Evolutionary conservation across 2,113 vertebrate species (phyloP).

Genomic region (Osmerus mordax): DNA sequence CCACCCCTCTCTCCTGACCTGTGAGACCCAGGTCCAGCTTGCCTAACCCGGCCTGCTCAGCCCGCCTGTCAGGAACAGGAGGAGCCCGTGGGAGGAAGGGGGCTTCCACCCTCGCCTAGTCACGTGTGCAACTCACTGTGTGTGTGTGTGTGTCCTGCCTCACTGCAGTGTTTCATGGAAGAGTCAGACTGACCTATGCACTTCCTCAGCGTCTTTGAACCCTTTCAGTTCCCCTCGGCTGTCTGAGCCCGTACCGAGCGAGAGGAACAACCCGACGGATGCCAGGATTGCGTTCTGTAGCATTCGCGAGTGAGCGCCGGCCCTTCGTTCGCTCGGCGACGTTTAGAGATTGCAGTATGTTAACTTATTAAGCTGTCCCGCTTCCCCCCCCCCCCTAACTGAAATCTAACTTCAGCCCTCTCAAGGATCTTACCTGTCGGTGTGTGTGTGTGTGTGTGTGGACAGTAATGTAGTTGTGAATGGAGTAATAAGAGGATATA

Average conservation of each 20-base stretch:
- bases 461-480: constrained; percentile 40
- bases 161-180: constrained; percentile 17
- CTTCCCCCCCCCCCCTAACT: constrained; percentile 11
- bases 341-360: not conserved
- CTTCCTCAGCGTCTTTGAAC: not conserved
- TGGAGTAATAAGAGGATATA: constrained; percentile 57
- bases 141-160: constrained; percentile 25
- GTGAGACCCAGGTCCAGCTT: constrained; percentile 16
- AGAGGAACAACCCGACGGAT: not conserved
- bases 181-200: constrained; percentile 41
- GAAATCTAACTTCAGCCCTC: too few species aligned
- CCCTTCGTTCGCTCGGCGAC: not conserved
- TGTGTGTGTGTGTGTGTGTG: constrained; percentile 37
- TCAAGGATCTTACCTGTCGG: constrained; percentile 6
- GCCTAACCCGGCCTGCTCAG: constrained; percentile 2
- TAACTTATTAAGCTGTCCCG: constrained; percentile 12
- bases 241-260: not conserved
- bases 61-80: not conserved
- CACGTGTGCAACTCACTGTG: constrained; percentile 21
- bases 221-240: constrained; percentile 20
- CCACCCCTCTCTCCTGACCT: constrained; percentile 7
- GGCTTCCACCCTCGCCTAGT: not conserved
- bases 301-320: not conserved
- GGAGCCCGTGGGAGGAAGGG: not conserved
- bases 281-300: constrained; percentile 16